Evolutionary conservation across 2,113 vertebrate genomes (phyloP), one percentile per base, ranked within the genome.

Genomic region (Lepus europaeus): DNA sequence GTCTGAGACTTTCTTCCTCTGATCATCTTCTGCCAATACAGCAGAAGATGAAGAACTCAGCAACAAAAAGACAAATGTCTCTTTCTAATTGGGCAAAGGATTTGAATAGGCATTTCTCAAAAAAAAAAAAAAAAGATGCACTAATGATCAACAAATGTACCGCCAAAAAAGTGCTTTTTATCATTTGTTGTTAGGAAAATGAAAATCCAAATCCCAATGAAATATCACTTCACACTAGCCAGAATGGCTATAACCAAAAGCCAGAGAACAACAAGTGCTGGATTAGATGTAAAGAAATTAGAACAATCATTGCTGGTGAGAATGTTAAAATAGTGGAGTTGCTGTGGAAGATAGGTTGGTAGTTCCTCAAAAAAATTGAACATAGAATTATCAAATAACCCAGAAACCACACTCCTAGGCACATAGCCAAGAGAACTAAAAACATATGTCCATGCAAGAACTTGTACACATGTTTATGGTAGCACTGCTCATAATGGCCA

Each of bases 111-210:
- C 23, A n/a, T 86, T 86, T 63, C 36, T 93, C 56, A 39, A 88
- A 89, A 91, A 45, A 45, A 45, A 45, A 45, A 45, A 45, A 45
- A 45, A 29, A 88, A 82, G 49, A 59, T 31, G 9, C 23, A 39
- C 19, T 31, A 39, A 87, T 7, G 17, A 45, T 31, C 49, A 87
- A 61, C 70, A 70, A 39, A 33, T 39, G 81, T 49, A 87, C 56
- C 56, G 4, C 56, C 86, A 17, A 70, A 84, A 59, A 95, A 8
- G 19, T 66, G 5, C 13, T 91, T 69, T 51, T 36, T 39, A 61
- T 33, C 39, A 89, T 80, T 96, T 94, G 68, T 70, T 74, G n/a
- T 90, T 80, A 81, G 31, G 66, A 27, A 95, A 89, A 93, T 31
- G 7, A 94, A 91, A 31, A 85, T 81, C 68, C 80, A 84, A 91